phyloP scores from a whole-genome alignment of 2,888 invertebrate species.

The Steinernema carpocapsae region DNA sequence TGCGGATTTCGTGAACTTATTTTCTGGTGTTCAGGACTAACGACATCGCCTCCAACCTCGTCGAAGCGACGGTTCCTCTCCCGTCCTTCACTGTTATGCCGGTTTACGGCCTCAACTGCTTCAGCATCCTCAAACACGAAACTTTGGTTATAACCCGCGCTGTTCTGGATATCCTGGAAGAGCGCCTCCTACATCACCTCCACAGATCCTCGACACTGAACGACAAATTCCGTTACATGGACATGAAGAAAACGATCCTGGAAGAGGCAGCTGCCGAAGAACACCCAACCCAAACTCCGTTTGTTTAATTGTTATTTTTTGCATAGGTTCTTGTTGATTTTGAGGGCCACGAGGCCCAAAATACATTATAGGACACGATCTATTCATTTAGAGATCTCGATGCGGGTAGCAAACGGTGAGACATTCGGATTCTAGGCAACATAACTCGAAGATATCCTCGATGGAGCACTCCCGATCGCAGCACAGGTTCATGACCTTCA shows the following conservation, averaged over 20 bases:
- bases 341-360: neutral
- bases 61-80: conserved; percentile 80
- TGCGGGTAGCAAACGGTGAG: neutral
- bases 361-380: conserved; percentile 3
- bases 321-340: conserved; percentile 41
- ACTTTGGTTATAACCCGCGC: conserved; percentile 73
- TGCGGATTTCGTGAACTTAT: conserved; percentile 36
- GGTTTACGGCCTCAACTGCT: conserved; percentile 88
- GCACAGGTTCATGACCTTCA: neutral
- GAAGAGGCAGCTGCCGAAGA: conserved; percentile 65
- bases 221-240: conserved; percentile 63
- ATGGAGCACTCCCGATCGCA: neutral
- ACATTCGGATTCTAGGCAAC: neutral
- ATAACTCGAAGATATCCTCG: neutral
- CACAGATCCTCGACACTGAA: conserved; percentile 57
- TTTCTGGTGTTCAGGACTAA: conserved; percentile 39
- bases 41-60: conserved; percentile 76
- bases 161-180: conserved; percentile 78
- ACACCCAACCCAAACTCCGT: conserved; percentile 57
- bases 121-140: conserved; percentile 94
- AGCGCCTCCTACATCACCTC: conserved; percentile 57
- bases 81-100: conserved; percentile 91
- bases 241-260: conserved; percentile 62
- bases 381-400: neutral
- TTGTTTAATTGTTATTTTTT: conserved; percentile 52